A percentile compares a stretch with the other conserved stretches of the same genome.
Evolutionary conservation across 2,888 invertebrate genomes (phyloP).

Genomic region (Tolmerus cingulatus): DNA sequence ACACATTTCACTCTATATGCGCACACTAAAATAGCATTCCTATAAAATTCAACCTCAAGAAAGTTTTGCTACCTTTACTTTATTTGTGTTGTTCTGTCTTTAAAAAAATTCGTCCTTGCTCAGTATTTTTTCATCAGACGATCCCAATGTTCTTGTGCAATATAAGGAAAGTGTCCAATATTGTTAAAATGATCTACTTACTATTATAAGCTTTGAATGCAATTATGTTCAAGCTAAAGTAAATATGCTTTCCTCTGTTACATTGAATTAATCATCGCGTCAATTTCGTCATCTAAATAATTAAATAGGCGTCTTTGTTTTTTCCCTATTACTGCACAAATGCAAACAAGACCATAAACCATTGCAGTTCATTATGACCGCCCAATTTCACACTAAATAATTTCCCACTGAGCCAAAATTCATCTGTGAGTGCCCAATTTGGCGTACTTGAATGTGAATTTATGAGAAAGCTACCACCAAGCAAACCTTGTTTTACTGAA

Average conservation of each 20-base stretch:
- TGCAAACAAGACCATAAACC: background rate
- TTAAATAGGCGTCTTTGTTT: background rate
- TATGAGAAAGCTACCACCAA: background rate
- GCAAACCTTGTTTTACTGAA: background rate
- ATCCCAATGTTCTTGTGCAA: no score
- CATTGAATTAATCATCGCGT: background rate
- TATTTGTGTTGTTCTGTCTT: no score
- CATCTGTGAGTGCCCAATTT: background rate
- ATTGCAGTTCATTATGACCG: background rate
- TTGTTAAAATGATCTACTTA: no score
- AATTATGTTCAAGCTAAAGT: background rate
- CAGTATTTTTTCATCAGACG: no score
- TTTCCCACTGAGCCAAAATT: background rate
- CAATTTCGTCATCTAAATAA: background rate
- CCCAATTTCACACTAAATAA: background rate
- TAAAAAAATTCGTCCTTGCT: no score
- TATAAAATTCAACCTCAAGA: no score
- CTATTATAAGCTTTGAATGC: no score
- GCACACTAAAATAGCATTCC: no score
- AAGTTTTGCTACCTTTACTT: no score
- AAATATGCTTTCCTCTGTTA: background rate
- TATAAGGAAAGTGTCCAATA: no score
- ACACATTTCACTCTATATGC: no score
- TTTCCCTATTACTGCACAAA: background rate
- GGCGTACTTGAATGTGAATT: background rate